Conservation (phyloP, 2,113 vertebrate species). For the Capreolus pygargus region DNA sequence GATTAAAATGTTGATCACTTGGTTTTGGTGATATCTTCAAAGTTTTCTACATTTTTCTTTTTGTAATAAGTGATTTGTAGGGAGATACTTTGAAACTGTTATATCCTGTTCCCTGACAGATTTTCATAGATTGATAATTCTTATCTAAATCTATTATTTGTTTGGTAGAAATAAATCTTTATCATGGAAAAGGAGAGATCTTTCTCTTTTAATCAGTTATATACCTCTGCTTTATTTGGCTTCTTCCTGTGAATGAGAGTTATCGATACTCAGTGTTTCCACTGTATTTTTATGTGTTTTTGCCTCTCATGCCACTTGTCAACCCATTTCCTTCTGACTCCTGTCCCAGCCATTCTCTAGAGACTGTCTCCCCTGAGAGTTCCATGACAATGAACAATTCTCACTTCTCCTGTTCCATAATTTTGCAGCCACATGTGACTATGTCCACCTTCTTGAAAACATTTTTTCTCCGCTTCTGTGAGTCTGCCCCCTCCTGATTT, state of each 20-base stretch:
- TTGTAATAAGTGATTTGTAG: background rate
- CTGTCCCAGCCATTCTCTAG: background rate
- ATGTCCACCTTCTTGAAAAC: background rate
- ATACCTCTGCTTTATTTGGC: background rate
- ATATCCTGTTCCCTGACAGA: background rate
- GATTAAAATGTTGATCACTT: background rate
- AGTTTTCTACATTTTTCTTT: background rate
- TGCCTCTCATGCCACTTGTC: no score
- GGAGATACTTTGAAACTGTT: background rate
- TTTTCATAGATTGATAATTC: background rate
- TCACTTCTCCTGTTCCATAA: background rate
- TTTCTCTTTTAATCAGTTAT: background rate
- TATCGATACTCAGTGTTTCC: background rate
- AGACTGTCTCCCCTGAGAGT: background rate
- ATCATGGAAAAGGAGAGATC: background rate
- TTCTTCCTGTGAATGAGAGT: background rate
- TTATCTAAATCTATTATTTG: background rate
- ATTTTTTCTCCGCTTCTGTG: background rate
- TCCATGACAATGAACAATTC: background rate
- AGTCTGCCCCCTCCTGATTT: background rate
- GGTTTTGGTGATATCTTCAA: background rate
- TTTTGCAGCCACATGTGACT: background rate
- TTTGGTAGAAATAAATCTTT: constrained; percentile 12
- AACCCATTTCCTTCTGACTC: background rate
- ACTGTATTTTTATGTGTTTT: background rate